These are phyloP conservation scores for Neuroscelio doddi DNA, from an alignment of 2,888 invertebrate species.

Conservation along the genomic window DNA sequence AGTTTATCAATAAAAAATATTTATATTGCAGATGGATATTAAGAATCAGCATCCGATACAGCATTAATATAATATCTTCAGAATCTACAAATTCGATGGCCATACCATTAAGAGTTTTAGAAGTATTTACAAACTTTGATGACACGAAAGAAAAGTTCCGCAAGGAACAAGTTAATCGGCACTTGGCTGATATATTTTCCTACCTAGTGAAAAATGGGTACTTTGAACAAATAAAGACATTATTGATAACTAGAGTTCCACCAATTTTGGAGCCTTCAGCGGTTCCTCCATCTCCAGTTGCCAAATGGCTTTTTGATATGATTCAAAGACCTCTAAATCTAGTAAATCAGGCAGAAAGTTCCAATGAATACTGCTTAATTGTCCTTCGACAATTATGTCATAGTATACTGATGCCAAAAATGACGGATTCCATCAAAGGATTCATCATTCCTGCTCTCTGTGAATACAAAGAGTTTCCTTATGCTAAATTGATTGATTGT, in stretches of 20 bases:
- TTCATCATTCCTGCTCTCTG: slow-evolving; percentile 82
- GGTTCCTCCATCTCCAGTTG: slow-evolving; percentile 81
- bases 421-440: slow-evolving; percentile 80
- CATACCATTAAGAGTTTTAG: slow-evolving; percentile 84
- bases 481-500: slow-evolving; percentile 72
- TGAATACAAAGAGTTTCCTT: slow-evolving; percentile 72
- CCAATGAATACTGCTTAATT: slow-evolving; percentile 73
- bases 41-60: slow-evolving; percentile 74
- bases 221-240: slow-evolving; percentile 80
- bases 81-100: slow-evolving; percentile 75
- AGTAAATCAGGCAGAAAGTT: slow-evolving; percentile 71
- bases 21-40: slow-evolving; percentile 74
- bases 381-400: slow-evolving; percentile 76
- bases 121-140: slow-evolving; percentile 79
- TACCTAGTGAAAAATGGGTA: slow-evolving; percentile 73
- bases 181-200: slow-evolving; percentile 65
- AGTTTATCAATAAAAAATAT: no score
- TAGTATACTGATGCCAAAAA: slow-evolving; percentile 79
- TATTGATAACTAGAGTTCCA: slow-evolving; percentile 82
- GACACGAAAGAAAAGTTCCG: slow-evolving; percentile 62
- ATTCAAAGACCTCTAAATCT: slow-evolving; percentile 83
- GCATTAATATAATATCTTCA: slow-evolving; percentile 64
- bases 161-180: slow-evolving; percentile 57
- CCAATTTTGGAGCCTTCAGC: slow-evolving; percentile 80
- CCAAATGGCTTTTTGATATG: slow-evolving; percentile 83